These are phyloP conservation scores for Anolis carolinensis DNA, from an alignment of 2,113 vertebrate species.

Conservation along the genomic window DNA sequence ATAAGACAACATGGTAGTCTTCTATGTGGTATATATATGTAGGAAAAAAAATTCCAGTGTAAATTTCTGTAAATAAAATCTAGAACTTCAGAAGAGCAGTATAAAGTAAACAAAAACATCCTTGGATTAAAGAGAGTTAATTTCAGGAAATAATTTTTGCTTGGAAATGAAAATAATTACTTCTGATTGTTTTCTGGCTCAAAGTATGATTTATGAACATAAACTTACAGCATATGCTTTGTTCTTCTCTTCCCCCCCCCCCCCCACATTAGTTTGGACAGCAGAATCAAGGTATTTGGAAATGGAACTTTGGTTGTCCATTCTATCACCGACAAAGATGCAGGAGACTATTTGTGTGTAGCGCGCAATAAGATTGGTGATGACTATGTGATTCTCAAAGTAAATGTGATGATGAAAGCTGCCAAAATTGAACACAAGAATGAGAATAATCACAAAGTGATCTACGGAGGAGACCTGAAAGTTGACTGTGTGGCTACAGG, in stretches of 20 bases:
- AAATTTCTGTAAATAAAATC: background rate
- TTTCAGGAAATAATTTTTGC: background rate
- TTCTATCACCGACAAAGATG: slow-evolving; percentile 84
- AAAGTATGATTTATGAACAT: background rate
- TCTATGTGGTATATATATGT: background rate
- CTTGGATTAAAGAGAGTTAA: background rate
- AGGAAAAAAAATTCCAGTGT: background rate
- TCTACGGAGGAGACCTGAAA: slow-evolving; percentile 81
- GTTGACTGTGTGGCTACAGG: slow-evolving; percentile 93
- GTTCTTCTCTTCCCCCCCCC: slow-evolving; percentile 23
- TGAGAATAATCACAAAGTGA: slow-evolving; percentile 79
- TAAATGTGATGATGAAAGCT: slow-evolving; percentile 84
- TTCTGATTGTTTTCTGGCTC: slow-evolving; percentile 32
- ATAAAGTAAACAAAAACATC: slow-evolving; percentile 28
- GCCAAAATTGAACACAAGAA: slow-evolving; percentile 87
- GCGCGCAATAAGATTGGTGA: slow-evolving; percentile 89
- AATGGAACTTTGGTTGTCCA: slow-evolving; percentile 87
- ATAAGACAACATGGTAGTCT: slow-evolving; percentile 1
- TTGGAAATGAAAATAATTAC: slow-evolving; percentile 5
- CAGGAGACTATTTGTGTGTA: slow-evolving; percentile 90
- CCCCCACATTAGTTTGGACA: slow-evolving; percentile 76
- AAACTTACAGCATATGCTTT: slow-evolving; percentile 23
- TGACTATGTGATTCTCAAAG: slow-evolving; percentile 81
- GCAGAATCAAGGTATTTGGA: slow-evolving; percentile 81
- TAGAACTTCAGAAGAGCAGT: slow-evolving; percentile 21